Conservation (phyloP, 2,797 vertebrate genomes). For the Danio aesculapii region DNA sequence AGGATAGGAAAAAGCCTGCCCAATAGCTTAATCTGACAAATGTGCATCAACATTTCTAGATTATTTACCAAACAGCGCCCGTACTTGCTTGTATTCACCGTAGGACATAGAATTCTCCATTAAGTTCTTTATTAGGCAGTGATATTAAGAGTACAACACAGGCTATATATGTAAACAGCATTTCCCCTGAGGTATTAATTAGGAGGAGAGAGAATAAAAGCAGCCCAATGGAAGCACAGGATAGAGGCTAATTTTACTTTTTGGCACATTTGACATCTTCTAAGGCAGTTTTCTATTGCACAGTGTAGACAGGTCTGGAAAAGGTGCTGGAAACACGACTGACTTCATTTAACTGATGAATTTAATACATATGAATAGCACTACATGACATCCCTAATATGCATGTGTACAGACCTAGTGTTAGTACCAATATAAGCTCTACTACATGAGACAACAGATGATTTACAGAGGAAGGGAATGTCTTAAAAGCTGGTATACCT, state of each 20-base stretch:
- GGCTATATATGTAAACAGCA: conserved; percentile 55
- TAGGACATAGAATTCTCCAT: neutral
- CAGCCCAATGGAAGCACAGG: conserved; percentile 62
- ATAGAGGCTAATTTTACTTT: conserved; percentile 37
- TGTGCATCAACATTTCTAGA: neutral
- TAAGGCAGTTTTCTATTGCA: conserved; percentile 46
- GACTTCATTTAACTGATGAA: neutral
- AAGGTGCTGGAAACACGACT: neutral
- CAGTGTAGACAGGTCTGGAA: conserved; percentile 18
- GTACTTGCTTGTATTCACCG: neutral
- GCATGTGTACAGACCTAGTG: neutral
- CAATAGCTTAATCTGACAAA: neutral
- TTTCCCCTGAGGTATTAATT: conserved; percentile 15
- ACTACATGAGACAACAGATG: neutral
- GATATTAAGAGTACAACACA: conserved; percentile 25
- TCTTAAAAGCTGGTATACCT: neutral
- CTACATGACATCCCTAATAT: neutral
- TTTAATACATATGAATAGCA: neutral
- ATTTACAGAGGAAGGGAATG: conserved; percentile 28
- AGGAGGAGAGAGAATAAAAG: conserved; percentile 33
- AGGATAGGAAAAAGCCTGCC: neutral
- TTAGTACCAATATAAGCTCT: conserved; percentile 25
- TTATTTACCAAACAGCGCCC: neutral
- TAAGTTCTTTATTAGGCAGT: conserved; percentile 64
- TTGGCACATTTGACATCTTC: conserved; percentile 64